Conservation (phyloP, 2,888 invertebrate genomes). For the Melieria crassipennis region DNA sequence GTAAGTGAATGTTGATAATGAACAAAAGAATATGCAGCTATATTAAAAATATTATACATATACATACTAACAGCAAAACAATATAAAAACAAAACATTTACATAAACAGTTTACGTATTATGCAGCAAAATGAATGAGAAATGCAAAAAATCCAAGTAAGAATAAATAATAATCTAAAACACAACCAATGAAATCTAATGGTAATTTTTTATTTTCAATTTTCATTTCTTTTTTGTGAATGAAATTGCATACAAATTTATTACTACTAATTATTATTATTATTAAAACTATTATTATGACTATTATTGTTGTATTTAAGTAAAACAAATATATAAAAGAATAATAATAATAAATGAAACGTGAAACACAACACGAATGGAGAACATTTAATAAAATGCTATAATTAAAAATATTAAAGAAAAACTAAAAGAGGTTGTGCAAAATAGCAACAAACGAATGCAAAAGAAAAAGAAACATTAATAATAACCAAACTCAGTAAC, state of each 20-base stretch:
- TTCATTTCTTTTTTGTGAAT: constrained; percentile 13
- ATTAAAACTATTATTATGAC: constrained; percentile 54
- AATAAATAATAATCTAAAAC: constrained; percentile 1
- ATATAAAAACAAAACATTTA: not conserved
- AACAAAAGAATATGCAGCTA: constrained; percentile 44
- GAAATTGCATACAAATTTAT: constrained; percentile 22
- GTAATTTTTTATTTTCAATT: constrained; percentile 21
- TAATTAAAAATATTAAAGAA: not conserved
- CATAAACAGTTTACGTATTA: not conserved
- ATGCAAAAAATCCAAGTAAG: not conserved
- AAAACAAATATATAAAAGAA: constrained; percentile 19
- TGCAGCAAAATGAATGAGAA: constrained; percentile 1
- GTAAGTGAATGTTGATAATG: constrained; percentile 22
- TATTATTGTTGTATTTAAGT: constrained; percentile 36
- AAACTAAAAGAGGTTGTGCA: constrained; percentile 57
- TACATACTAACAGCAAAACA: not conserved
- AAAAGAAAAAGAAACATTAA: too few species aligned
- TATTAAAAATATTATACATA: constrained; percentile 28
- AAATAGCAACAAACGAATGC: constrained; percentile 37
- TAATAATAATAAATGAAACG: constrained; percentile 13
- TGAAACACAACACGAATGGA: constrained; percentile 34
- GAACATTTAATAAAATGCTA: not conserved
- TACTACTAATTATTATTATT: constrained; percentile 46
- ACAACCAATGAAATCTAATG: constrained; percentile 15
- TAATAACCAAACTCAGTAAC: too few species aligned